Conservation (phyloP, 2,113 vertebrate species). For the Boulengeromyrus knoepffleri region DNA sequence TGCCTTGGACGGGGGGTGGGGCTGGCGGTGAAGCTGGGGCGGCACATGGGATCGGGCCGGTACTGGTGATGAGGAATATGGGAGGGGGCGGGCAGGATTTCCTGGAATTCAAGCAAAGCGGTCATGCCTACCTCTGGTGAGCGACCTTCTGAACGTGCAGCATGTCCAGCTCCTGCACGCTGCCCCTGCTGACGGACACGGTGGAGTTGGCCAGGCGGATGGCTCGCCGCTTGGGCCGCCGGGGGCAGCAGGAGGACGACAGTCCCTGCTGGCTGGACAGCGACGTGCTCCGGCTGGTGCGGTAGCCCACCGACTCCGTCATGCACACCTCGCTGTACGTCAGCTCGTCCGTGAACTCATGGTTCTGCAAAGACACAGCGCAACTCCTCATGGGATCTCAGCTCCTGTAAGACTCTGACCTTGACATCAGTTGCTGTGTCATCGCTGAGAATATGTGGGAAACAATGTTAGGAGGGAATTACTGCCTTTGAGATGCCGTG, state of each 20-base stretch:
- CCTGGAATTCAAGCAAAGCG: background rate
- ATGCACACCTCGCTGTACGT: slow-evolving; percentile 78
- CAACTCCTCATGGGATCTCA: background rate
- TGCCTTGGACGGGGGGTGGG: background rate
- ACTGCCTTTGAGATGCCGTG: background rate
- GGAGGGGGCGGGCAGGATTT: background rate
- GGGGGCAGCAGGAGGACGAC: slow-evolving; percentile 72
- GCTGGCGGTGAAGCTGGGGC: background rate
- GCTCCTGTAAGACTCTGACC: background rate
- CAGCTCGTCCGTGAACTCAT: slow-evolving; percentile 80
- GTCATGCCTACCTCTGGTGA: slow-evolving; percentile 63
- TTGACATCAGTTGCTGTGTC: background rate
- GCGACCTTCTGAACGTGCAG: slow-evolving; percentile 60
- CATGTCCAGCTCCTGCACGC: slow-evolving; percentile 79
- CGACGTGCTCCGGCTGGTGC: slow-evolving; percentile 80
- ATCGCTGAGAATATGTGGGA: background rate
- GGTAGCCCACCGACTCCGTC: slow-evolving; percentile 68
- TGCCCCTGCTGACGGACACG: slow-evolving; percentile 74
- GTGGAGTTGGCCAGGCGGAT: slow-evolving; percentile 80
- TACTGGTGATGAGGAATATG: background rate
- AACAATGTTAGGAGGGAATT: background rate
- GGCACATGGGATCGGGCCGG: background rate
- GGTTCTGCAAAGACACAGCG: slow-evolving; percentile 57
- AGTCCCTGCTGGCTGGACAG: slow-evolving; percentile 74
- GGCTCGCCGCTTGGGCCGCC: slow-evolving; percentile 66